A percentile compares a stretch with the other conserved stretches of the same genome.
Evolutionary conservation across 2,797 vertebrate genomes (phyloP).

Genomic region (Sebastes vulpes): DNA sequence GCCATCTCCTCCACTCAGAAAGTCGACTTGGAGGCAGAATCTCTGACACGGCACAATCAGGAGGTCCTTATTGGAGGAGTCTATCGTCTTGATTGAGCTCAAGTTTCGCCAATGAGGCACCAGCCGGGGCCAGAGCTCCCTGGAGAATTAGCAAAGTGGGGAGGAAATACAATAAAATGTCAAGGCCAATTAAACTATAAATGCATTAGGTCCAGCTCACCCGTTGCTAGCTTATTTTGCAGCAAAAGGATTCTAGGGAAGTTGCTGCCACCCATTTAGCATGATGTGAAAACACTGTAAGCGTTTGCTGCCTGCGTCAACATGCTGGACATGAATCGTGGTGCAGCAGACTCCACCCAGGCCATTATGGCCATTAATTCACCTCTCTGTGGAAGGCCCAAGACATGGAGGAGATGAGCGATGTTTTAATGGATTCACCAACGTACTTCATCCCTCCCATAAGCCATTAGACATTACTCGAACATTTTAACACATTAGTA

Average conservation of each 20-base stretch:
- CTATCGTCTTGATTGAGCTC: conserved; percentile 80
- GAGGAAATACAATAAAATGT: conserved; percentile 82
- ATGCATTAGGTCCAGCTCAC: conserved; percentile 68
- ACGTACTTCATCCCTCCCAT: not conserved
- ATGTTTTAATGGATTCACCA: conserved; percentile 47
- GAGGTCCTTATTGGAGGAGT: conserved; percentile 67
- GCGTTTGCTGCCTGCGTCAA: conserved; percentile 9
- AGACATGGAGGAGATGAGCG: conserved; percentile 8
- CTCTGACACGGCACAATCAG: conserved; percentile 83
- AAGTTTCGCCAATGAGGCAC: conserved; percentile 82
- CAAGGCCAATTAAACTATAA: conserved; percentile 72
- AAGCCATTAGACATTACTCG: conserved; percentile 30
- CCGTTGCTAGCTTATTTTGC: conserved; percentile 34
- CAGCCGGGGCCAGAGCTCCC: conserved; percentile 58
- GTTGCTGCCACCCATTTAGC: conserved; percentile 40
- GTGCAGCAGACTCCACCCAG: conserved; percentile 21
- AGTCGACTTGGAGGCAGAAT: conserved; percentile 57
- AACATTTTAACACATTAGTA: conserved; percentile 23
- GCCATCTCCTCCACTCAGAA: conserved; percentile 43
- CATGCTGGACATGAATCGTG: conserved; percentile 18
- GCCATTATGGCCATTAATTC: conserved; percentile 42
- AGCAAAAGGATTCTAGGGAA: conserved; percentile 35
- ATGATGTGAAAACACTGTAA: conserved; percentile 39
- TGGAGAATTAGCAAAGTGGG: conserved; percentile 67
- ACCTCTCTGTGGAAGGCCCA: conserved; percentile 10